A percentile compares a stretch with the other conserved stretches of the same genome.
Evolutionary conservation across 2,888 invertebrate species (phyloP).

Genomic region (Corbicula japonica): DNA sequence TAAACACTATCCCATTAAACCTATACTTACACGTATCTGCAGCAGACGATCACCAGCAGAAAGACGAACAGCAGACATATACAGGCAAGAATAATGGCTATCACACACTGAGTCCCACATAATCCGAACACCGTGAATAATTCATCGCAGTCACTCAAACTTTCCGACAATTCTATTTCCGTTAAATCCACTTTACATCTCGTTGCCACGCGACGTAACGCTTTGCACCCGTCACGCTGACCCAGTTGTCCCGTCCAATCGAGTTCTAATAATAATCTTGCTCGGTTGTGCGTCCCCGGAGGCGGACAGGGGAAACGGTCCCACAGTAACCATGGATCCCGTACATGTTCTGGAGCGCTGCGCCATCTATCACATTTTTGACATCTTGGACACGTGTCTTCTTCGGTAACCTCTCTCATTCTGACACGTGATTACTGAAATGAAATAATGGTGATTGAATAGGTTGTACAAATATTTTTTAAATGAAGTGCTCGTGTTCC

Average conservation of each 20-base stretch:
- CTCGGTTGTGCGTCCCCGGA: slow-evolving; percentile 52
- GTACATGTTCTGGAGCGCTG: slow-evolving; percentile 52
- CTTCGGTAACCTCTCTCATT: slow-evolving; percentile 51
- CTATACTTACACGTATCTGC: slow-evolving; percentile 67
- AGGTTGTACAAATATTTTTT: too few species aligned
- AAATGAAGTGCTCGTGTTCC: too few species aligned
- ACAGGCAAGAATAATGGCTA: slow-evolving; percentile 64
- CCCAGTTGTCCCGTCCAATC: slow-evolving; percentile 66
- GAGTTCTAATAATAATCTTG: slow-evolving; percentile 55
- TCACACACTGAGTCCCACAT: slow-evolving; percentile 66
- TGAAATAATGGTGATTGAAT: too few species aligned
- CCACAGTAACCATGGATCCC: slow-evolving; percentile 64
- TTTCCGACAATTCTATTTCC: slow-evolving; percentile 29
- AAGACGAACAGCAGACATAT: slow-evolving; percentile 62
- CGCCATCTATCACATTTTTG: slow-evolving; percentile 66
- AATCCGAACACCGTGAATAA: slow-evolving; percentile 48
- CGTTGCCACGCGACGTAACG: slow-evolving; percentile 57
- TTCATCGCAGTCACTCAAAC: slow-evolving; percentile 58
- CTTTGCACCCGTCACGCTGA: slow-evolving; percentile 55
- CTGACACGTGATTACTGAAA: too few species aligned
- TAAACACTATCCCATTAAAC: too few species aligned
- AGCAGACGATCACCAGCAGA: slow-evolving; percentile 62
- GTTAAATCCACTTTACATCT: slow-evolving; percentile 64
- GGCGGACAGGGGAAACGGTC: slow-evolving; percentile 67
- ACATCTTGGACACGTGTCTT: slow-evolving; percentile 61